Evolutionary conservation across 2,888 invertebrate species (phyloP).

Genomic region (Polymixis lichenea): DNA sequence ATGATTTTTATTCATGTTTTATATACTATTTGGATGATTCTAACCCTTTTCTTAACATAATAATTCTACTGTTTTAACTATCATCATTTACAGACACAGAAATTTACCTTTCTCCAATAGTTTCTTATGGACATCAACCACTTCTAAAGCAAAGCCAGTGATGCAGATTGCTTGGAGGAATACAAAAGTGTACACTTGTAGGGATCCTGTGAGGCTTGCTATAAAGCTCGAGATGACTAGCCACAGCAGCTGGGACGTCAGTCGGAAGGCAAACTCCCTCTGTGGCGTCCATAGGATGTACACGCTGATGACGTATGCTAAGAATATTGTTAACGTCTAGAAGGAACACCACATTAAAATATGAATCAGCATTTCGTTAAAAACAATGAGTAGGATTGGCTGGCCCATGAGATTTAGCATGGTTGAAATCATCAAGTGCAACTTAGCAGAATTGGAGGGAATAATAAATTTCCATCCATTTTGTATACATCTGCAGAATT

Average conservation of each 20-base stretch:
- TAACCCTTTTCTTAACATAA: background rate
- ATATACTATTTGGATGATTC: background rate
- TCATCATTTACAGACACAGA: background rate
- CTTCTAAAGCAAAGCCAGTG: conserved; percentile 92
- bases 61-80: background rate
- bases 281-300: conserved; percentile 94
- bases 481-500: background rate
- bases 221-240: conserved; percentile 93
- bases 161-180: conserved; percentile 92
- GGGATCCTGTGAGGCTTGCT: conserved; percentile 93
- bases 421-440: no score
- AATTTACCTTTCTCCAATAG: conserved; percentile 84
- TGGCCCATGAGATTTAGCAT: no score
- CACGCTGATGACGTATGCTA: conserved; percentile 93
- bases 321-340: conserved; percentile 92
- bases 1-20: background rate
- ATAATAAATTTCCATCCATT: background rate
- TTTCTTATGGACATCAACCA: conserved; percentile 90
- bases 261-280: conserved; percentile 92
- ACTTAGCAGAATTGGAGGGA: no score
- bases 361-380: background rate
- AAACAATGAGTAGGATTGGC: no score
- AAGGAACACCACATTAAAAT: conserved; percentile 2
- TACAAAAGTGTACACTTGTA: conserved; percentile 94
- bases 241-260: conserved; percentile 94